Evolutionary conservation across 1,140 invertebrate species (phyloP), one percentile per base, ranked within the genome.

Genomic region (Dolichoris vasculosae): DNA sequence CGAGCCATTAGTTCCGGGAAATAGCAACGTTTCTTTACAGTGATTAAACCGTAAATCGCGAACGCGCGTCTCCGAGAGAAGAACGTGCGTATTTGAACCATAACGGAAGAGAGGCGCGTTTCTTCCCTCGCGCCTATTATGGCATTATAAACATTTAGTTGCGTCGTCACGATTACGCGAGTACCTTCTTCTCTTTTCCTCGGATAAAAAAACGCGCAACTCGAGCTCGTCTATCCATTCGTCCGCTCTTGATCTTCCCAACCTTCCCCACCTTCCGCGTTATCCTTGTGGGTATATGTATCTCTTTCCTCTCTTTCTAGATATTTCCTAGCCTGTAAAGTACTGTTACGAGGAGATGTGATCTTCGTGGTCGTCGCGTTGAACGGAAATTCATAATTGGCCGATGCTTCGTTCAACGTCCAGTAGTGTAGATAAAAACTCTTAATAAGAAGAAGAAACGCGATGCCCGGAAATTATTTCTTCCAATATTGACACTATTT

Each of bases 111-210:
- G 88, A 83, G 88, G 77, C 86, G 85, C 87, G 87, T 88, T 90
- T 90, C 89, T 90, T 89, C 89, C 79, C 78, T 81, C 64, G 82
- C 48, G 89, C 91, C 88, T 89, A 90, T 91, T 93, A 93, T 90
- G 92, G 91, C 89, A 89, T 92, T 92, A 92, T 91, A 91, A 93
- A 90, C 91, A 91, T 91, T 91, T 89, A 90, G 88, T 92, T 91
- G 90, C 91, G 88, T 90, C 89, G 92, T 91, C 91, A 92, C 91
- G 91, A 92, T 93, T 93, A 90, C 90, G 88, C 73, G 71, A 90
- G 90, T 88, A 89, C 87, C 90, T 90, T 89, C 90, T 89, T 90
- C 84, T 76, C 9, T 48, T 40, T 40, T 67, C 32, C 67, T 35
- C 67, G 0, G 15, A 38, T 1, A 3, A 69, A 69, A 69, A 38